A percentile compares a stretch with the other conserved stretches of the same genome.
These are phyloP conservation scores for Heliconius ismenius DNA, from an alignment of 2,888 invertebrate genomes.

Conservation along the genomic window DNA sequence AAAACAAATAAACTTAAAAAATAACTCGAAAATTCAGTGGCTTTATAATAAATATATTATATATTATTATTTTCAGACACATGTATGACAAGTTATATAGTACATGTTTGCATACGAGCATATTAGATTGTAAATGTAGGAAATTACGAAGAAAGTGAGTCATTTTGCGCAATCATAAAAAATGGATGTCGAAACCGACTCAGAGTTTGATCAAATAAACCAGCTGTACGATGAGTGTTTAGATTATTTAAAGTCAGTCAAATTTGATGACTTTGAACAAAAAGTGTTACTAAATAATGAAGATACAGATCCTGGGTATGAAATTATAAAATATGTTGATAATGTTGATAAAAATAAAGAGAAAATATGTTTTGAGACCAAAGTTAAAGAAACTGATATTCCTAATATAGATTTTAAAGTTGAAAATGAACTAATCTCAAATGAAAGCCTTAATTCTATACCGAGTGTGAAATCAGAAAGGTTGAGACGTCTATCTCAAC, in stretches of 20 bases:
- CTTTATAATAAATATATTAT: too few species aligned
- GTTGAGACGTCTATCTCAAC: constrained; percentile 65
- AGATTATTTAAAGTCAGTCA: constrained; percentile 59
- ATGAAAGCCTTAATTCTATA: constrained; percentile 57
- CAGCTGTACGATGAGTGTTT: constrained; percentile 72
- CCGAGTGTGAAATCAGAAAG: constrained; percentile 62
- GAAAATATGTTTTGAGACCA: constrained; percentile 9
- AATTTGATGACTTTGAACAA: constrained; percentile 38
- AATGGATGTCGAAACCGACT: constrained; percentile 50
- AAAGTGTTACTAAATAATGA: constrained; percentile 34
- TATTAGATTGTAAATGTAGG: not conserved
- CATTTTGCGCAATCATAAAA: constrained; percentile 22
- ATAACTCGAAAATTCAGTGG: too few species aligned
- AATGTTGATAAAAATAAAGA: constrained; percentile 29
- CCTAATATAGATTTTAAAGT: constrained; percentile 31
- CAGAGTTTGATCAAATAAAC: constrained; percentile 64
- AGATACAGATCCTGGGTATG: constrained; percentile 54
- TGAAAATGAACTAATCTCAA: constrained; percentile 49
- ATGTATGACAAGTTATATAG: not conserved
- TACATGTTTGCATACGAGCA: not conserved
- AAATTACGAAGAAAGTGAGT: constrained; percentile 19
- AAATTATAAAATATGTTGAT: constrained; percentile 52
- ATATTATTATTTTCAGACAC: not conserved
- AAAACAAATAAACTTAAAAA: too few species aligned
- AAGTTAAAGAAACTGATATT: not conserved